phyloP scores from a whole-genome alignment of 2,113 vertebrate species.

The Callaeas wilsoni region DNA sequence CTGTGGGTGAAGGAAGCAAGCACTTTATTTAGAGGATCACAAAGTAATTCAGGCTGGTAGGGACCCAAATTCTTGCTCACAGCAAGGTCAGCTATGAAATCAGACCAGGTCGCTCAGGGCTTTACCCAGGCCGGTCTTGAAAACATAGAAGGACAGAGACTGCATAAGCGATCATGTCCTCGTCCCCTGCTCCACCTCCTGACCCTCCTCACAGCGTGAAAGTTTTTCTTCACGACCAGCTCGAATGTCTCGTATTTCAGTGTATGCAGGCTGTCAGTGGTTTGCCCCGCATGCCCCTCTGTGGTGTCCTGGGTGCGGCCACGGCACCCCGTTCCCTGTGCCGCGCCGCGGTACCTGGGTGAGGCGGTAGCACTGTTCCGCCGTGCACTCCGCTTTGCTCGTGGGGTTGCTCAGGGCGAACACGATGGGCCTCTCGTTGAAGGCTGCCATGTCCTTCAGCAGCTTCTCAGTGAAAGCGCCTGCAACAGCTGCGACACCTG shows the following conservation, averaged over 20 bases:
- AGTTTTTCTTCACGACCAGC: background rate
- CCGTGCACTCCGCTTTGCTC: conserved; percentile 95
- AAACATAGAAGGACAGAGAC: background rate
- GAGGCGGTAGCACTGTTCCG: conserved; percentile 91
- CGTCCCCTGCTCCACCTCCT: background rate
- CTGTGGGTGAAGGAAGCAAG: background rate
- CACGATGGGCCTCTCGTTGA: conserved; percentile 90
- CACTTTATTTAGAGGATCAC: background rate
- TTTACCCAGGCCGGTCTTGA: background rate
- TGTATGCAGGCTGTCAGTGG: background rate
- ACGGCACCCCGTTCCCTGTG: rapidly evolving
- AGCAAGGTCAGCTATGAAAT: background rate
- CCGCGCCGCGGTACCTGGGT: conserved; percentile 71
- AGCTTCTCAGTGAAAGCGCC: conserved; percentile 94
- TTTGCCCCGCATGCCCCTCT: background rate
- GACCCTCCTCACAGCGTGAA: background rate
- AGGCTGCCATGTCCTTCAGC: conserved; percentile 89
- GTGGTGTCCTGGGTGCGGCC: background rate
- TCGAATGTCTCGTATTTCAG: background rate
- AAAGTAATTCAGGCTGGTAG: background rate
- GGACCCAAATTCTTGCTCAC: background rate
- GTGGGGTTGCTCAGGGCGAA: conserved; percentile 98
- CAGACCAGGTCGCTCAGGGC: background rate
- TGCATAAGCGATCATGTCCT: background rate
- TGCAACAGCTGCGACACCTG: conserved; percentile 88